Evolutionary conservation across 2,888 invertebrate species (phyloP).

Genomic region (Trachelus iudaicus): DNA sequence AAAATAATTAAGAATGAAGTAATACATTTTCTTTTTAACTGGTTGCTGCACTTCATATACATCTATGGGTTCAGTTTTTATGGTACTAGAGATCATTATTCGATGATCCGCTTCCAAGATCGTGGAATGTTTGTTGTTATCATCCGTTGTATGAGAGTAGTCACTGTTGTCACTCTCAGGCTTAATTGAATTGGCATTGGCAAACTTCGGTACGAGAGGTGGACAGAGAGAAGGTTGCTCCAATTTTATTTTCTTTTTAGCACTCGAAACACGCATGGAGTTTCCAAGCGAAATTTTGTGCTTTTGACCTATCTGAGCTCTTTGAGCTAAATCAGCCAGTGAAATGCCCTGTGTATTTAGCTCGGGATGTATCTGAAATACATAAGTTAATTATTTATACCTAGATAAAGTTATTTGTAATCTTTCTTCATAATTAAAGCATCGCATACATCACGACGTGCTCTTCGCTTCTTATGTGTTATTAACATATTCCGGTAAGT

Average conservation of each 20-base stretch:
- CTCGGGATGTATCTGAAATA: constrained; percentile 76
- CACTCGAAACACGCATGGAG: constrained; percentile 66
- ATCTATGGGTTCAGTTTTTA: constrained; percentile 56
- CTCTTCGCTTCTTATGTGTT: constrained; percentile 78
- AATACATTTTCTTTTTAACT: constrained; percentile 43
- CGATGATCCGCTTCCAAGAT: constrained; percentile 47
- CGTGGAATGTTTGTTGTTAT: constrained; percentile 45
- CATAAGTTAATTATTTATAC: constrained; percentile 3
- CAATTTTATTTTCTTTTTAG: constrained; percentile 63
- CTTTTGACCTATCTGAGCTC: constrained; percentile 66
- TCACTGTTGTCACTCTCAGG: constrained; percentile 57
- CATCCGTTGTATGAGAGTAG: constrained; percentile 54
- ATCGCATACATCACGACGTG: constrained; percentile 74
- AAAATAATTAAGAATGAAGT: background rate
- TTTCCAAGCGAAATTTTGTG: constrained; percentile 69
- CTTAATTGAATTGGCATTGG: constrained; percentile 42
- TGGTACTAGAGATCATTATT: constrained; percentile 34
- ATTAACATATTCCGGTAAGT: constrained; percentile 76
- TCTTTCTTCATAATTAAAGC: background rate
- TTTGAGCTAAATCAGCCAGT: constrained; percentile 75
- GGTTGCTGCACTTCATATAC: constrained; percentile 40
- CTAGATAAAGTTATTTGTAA: background rate
- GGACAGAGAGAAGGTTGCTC: constrained; percentile 52
- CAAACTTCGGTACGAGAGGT: constrained; percentile 66
- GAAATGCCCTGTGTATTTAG: constrained; percentile 81